Conservation (phyloP, 2,888 invertebrate genomes). For the Rhingia rostrata region DNA sequence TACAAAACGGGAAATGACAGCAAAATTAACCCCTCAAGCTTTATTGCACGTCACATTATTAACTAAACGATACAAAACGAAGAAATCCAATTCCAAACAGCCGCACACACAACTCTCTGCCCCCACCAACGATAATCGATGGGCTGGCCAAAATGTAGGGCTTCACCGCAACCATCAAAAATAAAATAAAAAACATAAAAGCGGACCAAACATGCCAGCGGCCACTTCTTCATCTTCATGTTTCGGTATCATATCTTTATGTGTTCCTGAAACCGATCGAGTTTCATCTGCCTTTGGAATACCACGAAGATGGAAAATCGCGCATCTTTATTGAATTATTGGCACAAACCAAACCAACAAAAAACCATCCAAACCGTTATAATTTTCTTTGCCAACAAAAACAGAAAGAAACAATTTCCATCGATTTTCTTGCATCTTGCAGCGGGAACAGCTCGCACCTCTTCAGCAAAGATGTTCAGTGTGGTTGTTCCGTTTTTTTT, state of each 20-base stretch:
- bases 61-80: slow-evolving; percentile 59
- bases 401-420: slow-evolving; percentile 11
- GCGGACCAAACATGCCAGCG: slow-evolving; percentile 19
- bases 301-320: slow-evolving; percentile 52
- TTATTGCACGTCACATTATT: slow-evolving; percentile 52
- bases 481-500: neutral
- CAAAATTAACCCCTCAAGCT: slow-evolving; percentile 29
- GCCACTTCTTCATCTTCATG: slow-evolving; percentile 5
- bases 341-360: slow-evolving; percentile 61
- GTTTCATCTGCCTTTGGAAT: neutral
- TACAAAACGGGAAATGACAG: slow-evolving; percentile 35
- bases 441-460: slow-evolving; percentile 38
- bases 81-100: slow-evolving; percentile 3
- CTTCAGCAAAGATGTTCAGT: slow-evolving; percentile 33
- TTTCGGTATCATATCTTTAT: slow-evolving; percentile 18
- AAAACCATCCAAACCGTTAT: slow-evolving; percentile 60
- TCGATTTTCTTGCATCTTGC: slow-evolving; percentile 43
- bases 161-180: slow-evolving; percentile 19
- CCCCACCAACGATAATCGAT: slow-evolving; percentile 11
- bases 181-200: slow-evolving; percentile 30
- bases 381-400: slow-evolving; percentile 44
- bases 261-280: slow-evolving; percentile 11
- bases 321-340: slow-evolving; percentile 67
- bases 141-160: slow-evolving; percentile 35
- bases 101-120: neutral